phyloP scores from a whole-genome alignment of 2,888 invertebrate genomes.

The Cephalotes varians region DNA sequence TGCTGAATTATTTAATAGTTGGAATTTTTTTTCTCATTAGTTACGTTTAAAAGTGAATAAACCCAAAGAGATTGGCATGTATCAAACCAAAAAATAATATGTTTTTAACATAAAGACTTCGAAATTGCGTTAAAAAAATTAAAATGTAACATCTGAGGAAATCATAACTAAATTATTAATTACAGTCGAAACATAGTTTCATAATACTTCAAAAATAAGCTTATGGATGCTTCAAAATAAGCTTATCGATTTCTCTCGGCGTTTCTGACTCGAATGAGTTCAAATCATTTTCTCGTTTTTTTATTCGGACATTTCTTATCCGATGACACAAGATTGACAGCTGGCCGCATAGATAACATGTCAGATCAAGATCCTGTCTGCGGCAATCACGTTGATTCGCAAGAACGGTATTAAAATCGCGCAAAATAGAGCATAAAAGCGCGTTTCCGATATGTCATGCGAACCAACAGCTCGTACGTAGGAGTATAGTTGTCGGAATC shows the following conservation, averaged over 20 bases:
- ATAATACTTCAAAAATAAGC: background rate
- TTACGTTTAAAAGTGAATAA: constrained; percentile 34
- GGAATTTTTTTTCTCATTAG: constrained; percentile 55
- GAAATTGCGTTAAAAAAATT: background rate
- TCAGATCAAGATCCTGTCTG: constrained; percentile 68
- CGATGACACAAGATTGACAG: constrained; percentile 62
- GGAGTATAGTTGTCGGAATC: constrained; percentile 59
- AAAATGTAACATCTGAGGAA: background rate
- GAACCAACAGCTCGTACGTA: constrained; percentile 57
- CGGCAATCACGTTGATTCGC: constrained; percentile 65
- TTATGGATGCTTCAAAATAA: too few species aligned
- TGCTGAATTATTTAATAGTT: background rate
- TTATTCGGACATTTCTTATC: constrained; percentile 9
- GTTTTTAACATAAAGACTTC: background rate
- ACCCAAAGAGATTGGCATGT: background rate
- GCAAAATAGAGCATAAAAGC: constrained; percentile 57
- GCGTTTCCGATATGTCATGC: constrained; percentile 58
- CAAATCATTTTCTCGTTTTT: background rate
- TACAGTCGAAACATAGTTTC: background rate
- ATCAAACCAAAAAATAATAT: background rate
- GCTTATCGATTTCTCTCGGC: background rate
- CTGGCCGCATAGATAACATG: constrained; percentile 66
- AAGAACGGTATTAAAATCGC: constrained; percentile 61
- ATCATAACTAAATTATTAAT: background rate
- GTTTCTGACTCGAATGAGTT: background rate